A percentile compares a stretch with the other conserved stretches of the same genome.
These are phyloP conservation scores for Probaryconus sp. DNA, from an alignment of 1,140 invertebrate genomes.

Conservation along the genomic window DNA sequence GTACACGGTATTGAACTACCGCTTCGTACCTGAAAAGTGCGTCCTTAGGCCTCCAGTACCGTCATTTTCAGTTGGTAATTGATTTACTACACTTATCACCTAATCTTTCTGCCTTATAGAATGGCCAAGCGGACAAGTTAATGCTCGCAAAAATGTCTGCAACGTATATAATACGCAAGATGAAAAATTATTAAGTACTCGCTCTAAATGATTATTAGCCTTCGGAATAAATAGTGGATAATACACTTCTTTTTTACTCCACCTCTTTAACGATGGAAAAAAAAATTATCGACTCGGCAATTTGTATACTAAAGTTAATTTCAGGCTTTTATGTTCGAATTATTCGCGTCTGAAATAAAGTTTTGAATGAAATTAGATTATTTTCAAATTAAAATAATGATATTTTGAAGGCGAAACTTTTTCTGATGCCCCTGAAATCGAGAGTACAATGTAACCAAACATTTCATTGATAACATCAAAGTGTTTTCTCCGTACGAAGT, in stretches of 20 bases:
- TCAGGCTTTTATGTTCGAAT: constrained; percentile 28
- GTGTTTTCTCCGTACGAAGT: no score
- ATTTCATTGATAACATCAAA: no score
- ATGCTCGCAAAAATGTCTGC: constrained; percentile 32
- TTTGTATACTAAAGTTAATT: constrained; percentile 32
- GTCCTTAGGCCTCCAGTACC: constrained; percentile 2
- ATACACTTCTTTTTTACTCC: constrained; percentile 29
- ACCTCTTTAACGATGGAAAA: constrained; percentile 11
- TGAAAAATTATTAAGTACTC: constrained; percentile 52
- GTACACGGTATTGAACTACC: constrained; percentile 17
- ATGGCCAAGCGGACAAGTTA: constrained; percentile 36
- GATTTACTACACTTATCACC: constrained; percentile 63
- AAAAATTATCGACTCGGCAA: constrained; percentile 22
- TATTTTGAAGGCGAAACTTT: no score
- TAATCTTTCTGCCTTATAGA: constrained; percentile 48
- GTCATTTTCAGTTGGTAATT: constrained; percentile 39
- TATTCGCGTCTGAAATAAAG: constrained; percentile 11
- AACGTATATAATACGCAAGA: constrained; percentile 26
- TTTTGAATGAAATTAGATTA: constrained; percentile 8
- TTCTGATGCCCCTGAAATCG: no score
- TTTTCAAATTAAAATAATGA: no score
- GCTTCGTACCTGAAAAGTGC: not conserved
- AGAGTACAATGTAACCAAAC: no score
- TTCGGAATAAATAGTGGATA: constrained; percentile 53
- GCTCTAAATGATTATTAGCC: constrained; percentile 51